Evolutionary conservation across 2,113 vertebrate species (phyloP), one percentile per base, ranked within the genome.

Genomic region (Chascanopsetta lugubris): DNA sequence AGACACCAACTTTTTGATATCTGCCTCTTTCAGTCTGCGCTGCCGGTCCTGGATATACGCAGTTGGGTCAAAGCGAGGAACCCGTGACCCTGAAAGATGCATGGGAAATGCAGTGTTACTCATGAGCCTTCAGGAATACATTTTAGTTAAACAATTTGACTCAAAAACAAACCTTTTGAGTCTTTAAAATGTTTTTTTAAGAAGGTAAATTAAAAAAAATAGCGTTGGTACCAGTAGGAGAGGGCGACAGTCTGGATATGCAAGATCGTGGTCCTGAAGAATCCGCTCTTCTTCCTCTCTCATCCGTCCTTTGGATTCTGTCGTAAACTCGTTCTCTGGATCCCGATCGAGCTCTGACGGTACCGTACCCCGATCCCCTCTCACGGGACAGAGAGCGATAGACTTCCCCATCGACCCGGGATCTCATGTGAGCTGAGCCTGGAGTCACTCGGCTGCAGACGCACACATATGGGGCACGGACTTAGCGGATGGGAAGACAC

Each of bases 31-130:
- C 82, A 91, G 95, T 47, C 92, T 92, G 32, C 79, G 91, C 47
- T 96, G 94, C 22, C 92, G 89, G 76, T 95, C 94, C 72, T 93
- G 93, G 71, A 97, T 92, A 51, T 94, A 98, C 9, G 95, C 94
- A 0, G 96, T 97, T 30, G 96, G 96, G 77, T 97, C 93, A 13
- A 97, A 98, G 30, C 94, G 93, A 5, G 92, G 80, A 0, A 22
- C 82, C 3, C 89, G 89, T 21, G 82, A 73, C 1, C 90, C 94
- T 94, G 55, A 0, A 22, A 46, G 29, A 24, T 0, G 48, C 8
- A 0, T 6, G 10, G 2, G 21, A 0, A 51, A 38, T 38, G n/a
- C n/a, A n/a, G n/a, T n/a, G n/a, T n/a, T n/a, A n/a, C 34, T 38
- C 34, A 38, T 36, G 11, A 36, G 15, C 15, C 2, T 34, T n/a